Evolutionary conservation across 2,797 vertebrate genomes (phyloP), one percentile per base, ranked within the genome.

Genomic region (Crypturellus tataupa): DNA sequence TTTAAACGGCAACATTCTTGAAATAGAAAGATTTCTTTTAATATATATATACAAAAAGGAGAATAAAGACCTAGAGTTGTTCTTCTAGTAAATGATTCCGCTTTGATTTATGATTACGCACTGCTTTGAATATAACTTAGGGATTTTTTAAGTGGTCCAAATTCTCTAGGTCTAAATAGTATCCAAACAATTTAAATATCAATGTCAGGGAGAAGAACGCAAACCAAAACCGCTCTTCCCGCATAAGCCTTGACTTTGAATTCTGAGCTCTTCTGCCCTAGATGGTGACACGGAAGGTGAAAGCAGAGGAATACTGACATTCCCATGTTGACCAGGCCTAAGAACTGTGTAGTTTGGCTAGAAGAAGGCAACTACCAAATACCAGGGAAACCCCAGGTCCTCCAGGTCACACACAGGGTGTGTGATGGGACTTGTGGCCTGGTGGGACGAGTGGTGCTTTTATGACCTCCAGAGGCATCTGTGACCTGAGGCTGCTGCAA

Each of bases 271-370:
- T 19, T 29, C 56, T 70, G 67, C 35, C 62, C 1, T 1, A 49
- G 67, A n/a, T 55, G 24, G 20, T 1, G 3, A 20, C 13, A 37
- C 18, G n/a, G 51, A 27, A 72, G 29, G 13, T 0, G 0, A 84
- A 55, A 23, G 20, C 35, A 49, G 33, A 27, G 27, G 31, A 18
- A 35, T 58, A n/a, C 60, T 1, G 25, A 42, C 6, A 7, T 27
- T 67, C 31, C 23, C 3, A 0, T 39, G 4, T 27, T 24, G 40
- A 40, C 8, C 23, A 10, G 7, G 15, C 8, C 11, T 64, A 37
- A 67, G 15, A 35, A 21, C 56, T 62, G 37, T 39, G 6, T 18
- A 62, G 60, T 37, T 39, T 39, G 37, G 60, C n/a, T 56, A 56
- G 12, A 56, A 56, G 31, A 31, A n/a, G 31, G 9, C 49, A 51